phyloP scores from a whole-genome alignment of 35 echinoderm and acorn worm genomes.

The Nesometra sesokonis region DNA sequence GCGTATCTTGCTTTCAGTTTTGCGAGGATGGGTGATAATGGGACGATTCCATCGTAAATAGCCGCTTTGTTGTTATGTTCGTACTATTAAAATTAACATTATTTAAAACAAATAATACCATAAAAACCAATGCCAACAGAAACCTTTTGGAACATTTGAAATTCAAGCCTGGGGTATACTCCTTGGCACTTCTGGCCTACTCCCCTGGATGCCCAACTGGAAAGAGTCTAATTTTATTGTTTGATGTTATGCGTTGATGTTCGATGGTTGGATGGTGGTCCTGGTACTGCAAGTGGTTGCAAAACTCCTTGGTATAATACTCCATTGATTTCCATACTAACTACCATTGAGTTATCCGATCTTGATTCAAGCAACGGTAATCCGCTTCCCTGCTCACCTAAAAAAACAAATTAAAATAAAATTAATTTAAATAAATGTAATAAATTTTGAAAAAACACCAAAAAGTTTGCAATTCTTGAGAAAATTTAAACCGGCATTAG shows the following conservation, averaged over 20 bases:
- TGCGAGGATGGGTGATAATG: too few relatives aligned
- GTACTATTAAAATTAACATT: too few relatives aligned
- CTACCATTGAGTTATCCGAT: conserved; percentile 79
- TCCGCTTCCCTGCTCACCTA: conserved; percentile 69
- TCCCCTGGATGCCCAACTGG: neutral
- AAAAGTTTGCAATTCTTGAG: too few relatives aligned
- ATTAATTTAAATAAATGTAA: neutral
- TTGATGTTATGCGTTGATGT: neutral
- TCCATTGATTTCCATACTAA: conserved; percentile 91
- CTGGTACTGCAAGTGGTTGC: conserved; percentile 45
- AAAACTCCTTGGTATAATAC: conserved; percentile 90
- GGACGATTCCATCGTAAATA: too few relatives aligned
- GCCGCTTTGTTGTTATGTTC: too few relatives aligned
- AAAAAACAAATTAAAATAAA: neutral
- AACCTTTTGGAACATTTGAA: too few relatives aligned
- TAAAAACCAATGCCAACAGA: too few relatives aligned
- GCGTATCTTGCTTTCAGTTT: too few relatives aligned
- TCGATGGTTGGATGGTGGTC: conserved; percentile 24
- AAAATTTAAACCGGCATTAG: too few relatives aligned
- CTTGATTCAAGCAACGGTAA: conserved; percentile 79
- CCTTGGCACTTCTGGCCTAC: too few relatives aligned
- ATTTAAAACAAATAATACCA: too few relatives aligned
- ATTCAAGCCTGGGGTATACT: too few relatives aligned
- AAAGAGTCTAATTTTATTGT: neutral
- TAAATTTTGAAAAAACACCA: neutral